Conservation (phyloP, 30 jellyfish, hydroid and myxozoan genomes). For the Hydractinia echinata region DNA sequence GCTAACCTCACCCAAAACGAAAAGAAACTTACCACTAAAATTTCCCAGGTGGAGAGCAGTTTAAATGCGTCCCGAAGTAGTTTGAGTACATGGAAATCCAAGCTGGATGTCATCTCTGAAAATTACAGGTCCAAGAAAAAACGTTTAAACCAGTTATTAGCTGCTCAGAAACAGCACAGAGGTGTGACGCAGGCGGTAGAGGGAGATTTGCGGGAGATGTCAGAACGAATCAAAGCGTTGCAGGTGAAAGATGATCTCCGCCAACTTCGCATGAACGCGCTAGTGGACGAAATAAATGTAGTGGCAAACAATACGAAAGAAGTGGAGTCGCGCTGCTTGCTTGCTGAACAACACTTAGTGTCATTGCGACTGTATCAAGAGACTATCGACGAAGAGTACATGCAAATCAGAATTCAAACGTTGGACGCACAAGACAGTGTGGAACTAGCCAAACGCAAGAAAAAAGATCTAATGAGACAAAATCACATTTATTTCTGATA, state of each 20-base stretch:
- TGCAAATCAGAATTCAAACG: constrained; percentile 19
- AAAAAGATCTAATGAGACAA: neutral
- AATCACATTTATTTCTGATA: neutral
- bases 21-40: neutral
- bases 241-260: constrained; percentile 18
- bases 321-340: constrained; percentile 25
- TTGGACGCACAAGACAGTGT: constrained; percentile 41
- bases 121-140: neutral
- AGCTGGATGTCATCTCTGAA: neutral
- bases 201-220: constrained; percentile 33
- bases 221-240: constrained; percentile 8
- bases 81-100: constrained; percentile 2
- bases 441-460: constrained; percentile 29
- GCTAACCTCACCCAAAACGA: neutral
- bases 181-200: neutral
- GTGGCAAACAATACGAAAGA: constrained; percentile 36
- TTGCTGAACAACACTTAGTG: constrained; percentile 43
- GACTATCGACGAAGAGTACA: constrained; percentile 43
- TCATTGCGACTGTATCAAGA: constrained; percentile 43
- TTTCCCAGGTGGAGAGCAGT: constrained; percentile 1
- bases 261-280: constrained; percentile 19
- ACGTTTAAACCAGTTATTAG: neutral
- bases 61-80: constrained; percentile 4
- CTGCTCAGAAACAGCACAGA: neutral
- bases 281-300: constrained; percentile 48